These are phyloP conservation scores for Apus apus DNA, from an alignment of 2,113 vertebrate genomes.

Conservation along the genomic window DNA sequence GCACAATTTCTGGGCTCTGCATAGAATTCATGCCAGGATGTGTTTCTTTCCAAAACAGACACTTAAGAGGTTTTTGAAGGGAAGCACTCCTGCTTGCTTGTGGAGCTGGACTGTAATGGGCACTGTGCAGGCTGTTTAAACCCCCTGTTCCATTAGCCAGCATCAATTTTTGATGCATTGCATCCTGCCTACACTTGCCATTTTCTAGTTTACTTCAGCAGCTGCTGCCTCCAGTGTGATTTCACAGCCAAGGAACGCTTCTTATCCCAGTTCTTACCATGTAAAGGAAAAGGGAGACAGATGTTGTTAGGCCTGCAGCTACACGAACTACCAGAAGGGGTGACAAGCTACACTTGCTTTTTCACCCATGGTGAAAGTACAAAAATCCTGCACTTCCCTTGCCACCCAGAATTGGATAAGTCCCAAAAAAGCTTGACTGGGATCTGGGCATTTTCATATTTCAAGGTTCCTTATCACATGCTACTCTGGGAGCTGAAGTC, in stretches of 20 bases:
- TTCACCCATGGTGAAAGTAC: not conserved
- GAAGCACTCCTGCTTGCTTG: not conserved
- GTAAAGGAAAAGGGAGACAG: conserved; percentile 12
- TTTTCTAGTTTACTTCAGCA: conserved; percentile 27
- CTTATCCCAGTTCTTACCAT: not conserved
- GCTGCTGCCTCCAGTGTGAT: conserved; percentile 21
- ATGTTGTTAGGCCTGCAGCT: not conserved
- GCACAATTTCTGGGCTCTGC: not conserved
- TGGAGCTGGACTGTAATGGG: not conserved
- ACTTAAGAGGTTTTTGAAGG: not conserved
- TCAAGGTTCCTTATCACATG: not conserved
- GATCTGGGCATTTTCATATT: not conserved
- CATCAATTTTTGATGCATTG: conserved; percentile 36
- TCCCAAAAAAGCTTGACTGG: not conserved
- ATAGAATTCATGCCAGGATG: not conserved
- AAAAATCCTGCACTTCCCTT: not conserved
- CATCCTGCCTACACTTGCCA: conserved; percentile 8
- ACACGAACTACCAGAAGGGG: not conserved
- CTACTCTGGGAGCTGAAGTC: not conserved
- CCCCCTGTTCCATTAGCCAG: not conserved
- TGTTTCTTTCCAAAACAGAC: not conserved
- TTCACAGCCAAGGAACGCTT: conserved; percentile 13
- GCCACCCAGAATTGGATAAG: not conserved
- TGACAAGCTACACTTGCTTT: not conserved
- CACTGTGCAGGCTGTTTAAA: not conserved